Evolutionary conservation across 2,797 vertebrate genomes (phyloP), one percentile per base, ranked within the genome.

Genomic region (Schizopygopsis pylzovi): DNA sequence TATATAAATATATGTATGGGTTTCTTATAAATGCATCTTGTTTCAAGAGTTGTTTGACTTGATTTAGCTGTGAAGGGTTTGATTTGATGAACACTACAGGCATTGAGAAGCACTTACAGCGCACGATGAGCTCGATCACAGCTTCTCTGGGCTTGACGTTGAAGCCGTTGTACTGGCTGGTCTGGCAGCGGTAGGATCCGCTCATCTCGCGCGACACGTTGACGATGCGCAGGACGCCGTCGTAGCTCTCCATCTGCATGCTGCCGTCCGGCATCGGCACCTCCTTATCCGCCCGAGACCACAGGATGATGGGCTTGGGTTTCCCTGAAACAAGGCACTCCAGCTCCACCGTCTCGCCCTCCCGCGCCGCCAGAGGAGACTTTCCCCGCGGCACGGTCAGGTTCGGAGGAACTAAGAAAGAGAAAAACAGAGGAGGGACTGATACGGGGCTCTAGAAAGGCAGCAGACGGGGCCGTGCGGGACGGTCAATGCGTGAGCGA

Each of bases 321-420:
- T 99, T 99, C 37, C 98, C 98, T 0, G 98, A 98, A 93, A 99
- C 97, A 95, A 98, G 97, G 95, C 98, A 99, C 92, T 99, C 97
- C 91, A 99, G 94, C 93, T 99, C 98, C 91, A 98, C 96, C 28
- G 97, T 98, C 91, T 98, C 97, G 83, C 97, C 97, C 92, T 99
- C 98, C 92, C 97, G 96, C 4, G 95, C 93, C 61, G 97, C 95
- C 95, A 99, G 91, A 25, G 96, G 97, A 37, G 97, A 98, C 91
- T 97, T 97, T 86, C 97, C 98, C 91, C 97, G 96, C 13, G 97
- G 98, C 73, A 99, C 96, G 10, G 94, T 97, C 95, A 99, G 94
- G 93, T 96, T 98, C 92, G 98, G 98, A 89, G 98, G 98, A 95
- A 99, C 98, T 99, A 97, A 92, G 95, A 96, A 97, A 93, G 93